Percentiles rank a stretch among this genome's conserved stretches.
Evolutionary conservation across 2,113 vertebrate genomes (phyloP).

Genomic region (Chlorodrepanis virens): DNA sequence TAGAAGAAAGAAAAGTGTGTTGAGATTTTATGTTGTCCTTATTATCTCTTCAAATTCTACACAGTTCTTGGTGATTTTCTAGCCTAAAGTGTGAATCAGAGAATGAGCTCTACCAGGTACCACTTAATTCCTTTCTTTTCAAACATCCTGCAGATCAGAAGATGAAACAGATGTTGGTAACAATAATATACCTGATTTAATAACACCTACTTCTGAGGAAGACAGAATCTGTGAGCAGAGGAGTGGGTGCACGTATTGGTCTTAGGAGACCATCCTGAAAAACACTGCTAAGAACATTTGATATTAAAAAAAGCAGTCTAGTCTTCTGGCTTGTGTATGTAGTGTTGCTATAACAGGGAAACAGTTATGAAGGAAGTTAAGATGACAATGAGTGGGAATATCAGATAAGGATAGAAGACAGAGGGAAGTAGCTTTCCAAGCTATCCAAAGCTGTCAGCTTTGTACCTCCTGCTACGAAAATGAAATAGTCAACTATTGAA

Average conservation of each 20-base stretch:
- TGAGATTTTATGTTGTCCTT: not conserved
- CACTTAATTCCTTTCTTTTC: not conserved
- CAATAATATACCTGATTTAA: not conserved
- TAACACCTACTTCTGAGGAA: not conserved
- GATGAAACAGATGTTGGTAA: not conserved
- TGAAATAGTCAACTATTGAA: not conserved
- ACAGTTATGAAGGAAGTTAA: not conserved
- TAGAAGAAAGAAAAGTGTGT: not conserved
- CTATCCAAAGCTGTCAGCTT: not conserved
- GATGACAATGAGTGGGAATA: not conserved
- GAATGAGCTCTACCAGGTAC: not conserved
- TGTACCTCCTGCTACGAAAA: not conserved
- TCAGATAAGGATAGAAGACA: not conserved
- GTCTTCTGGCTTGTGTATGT: not conserved
- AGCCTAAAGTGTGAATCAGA: not conserved
- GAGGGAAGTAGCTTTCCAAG: not conserved
- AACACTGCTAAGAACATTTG: not conserved
- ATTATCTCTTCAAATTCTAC: not conserved
- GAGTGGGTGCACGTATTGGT: not conserved
- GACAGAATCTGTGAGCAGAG: not conserved
- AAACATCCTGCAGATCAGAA: not conserved
- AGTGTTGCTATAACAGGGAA: not conserved
- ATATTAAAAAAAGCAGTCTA: not conserved
- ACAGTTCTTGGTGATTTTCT: not conserved
- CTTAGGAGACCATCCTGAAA: not conserved